Percentiles rank a stretch among this genome's conserved stretches.
These are phyloP conservation scores for Heteropelma amictum DNA, from an alignment of 2,888 invertebrate species.

Conservation along the genomic window DNA sequence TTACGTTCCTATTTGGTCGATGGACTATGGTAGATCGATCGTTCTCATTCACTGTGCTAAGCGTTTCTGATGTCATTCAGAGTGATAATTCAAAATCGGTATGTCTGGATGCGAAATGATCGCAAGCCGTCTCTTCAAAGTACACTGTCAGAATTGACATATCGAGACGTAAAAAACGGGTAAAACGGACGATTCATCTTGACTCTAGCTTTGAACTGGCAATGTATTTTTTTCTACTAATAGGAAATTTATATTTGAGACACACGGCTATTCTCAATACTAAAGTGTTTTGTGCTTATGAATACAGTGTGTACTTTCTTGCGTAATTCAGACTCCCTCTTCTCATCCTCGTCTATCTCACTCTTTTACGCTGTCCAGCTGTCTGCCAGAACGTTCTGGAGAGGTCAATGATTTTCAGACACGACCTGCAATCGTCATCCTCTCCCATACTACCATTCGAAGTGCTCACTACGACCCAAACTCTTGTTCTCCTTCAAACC, in stretches of 20 bases:
- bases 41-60: not conserved
- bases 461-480: not conserved
- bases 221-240: not conserved
- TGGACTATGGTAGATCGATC: not conserved
- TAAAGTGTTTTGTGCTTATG: slow-evolving; percentile 44
- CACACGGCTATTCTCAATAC: not conserved
- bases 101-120: slow-evolving; percentile 3
- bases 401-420: slow-evolving; percentile 22
- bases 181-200: slow-evolving; percentile 22
- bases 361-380: slow-evolving; percentile 68
- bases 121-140: not conserved
- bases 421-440: slow-evolving; percentile 16
- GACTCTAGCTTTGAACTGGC: slow-evolving; percentile 32
- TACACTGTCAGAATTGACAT: slow-evolving; percentile 37
- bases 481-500: not conserved
- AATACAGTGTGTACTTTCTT: slow-evolving; percentile 58
- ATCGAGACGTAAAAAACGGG: slow-evolving; percentile 49
- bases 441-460: not conserved
- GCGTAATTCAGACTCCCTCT: slow-evolving; percentile 61
- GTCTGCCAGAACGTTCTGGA: slow-evolving; percentile 59
- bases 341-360: not conserved
- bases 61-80: not conserved
- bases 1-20: not conserved
- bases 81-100: not conserved
- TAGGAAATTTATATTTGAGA: not conserved